These are phyloP conservation scores for Ancistrus triradiatus DNA, from an alignment of 2,113 vertebrate genomes.

Conservation along the genomic window DNA sequence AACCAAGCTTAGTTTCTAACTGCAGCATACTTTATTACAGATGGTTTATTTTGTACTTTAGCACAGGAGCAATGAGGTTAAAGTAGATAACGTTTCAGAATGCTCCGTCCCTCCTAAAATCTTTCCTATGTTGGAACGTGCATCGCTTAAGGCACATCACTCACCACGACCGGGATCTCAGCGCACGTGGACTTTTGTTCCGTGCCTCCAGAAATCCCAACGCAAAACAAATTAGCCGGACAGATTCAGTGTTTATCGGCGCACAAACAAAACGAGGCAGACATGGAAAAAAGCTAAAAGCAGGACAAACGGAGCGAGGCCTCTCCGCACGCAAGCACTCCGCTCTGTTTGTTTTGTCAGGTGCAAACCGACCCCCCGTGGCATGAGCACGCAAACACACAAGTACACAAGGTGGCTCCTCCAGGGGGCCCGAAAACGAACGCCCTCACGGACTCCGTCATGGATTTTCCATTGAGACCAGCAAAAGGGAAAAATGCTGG, in stretches of 20 bases:
- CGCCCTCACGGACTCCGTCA: neutral
- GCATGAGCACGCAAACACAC: constrained; percentile 8
- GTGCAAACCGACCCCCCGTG: constrained; percentile 25
- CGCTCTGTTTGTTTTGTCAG: constrained; percentile 38
- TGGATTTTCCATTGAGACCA: neutral
- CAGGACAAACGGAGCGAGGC: neutral
- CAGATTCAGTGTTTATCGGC: constrained; percentile 6
- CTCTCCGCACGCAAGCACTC: neutral
- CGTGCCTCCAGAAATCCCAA: neutral
- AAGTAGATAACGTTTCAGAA: too few species aligned
- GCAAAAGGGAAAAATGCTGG: neutral
- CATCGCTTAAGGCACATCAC: too few species aligned
- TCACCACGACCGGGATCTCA: neutral
- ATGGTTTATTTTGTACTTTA: too few species aligned
- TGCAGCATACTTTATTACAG: too few species aligned
- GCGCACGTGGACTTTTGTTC: neutral
- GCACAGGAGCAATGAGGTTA: too few species aligned
- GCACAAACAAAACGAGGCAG: constrained; percentile 17
- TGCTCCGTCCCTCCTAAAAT: too few species aligned
- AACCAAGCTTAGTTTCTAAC: too few species aligned
- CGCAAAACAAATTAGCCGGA: neutral
- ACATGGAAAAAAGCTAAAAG: constrained; percentile 1
- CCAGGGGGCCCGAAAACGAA: neutral
- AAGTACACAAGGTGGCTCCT: constrained; percentile 5
- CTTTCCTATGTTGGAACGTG: too few species aligned